Conservation (phyloP, 2,113 vertebrate species). For the Hippopotamus amphibius region DNA sequence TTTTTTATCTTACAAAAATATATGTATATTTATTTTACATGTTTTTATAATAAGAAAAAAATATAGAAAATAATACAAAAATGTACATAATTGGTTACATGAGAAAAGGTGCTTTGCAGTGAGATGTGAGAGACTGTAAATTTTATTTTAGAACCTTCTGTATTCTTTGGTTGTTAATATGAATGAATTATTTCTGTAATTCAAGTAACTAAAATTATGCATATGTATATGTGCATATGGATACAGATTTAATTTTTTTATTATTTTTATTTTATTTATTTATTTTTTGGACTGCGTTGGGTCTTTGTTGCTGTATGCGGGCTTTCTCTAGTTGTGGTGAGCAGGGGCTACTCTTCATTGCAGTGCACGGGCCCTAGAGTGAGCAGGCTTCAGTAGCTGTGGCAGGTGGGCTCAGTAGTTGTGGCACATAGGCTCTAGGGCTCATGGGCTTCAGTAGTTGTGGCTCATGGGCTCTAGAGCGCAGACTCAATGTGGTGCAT, state of each 20-base stretch:
- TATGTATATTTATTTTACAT: neutral
- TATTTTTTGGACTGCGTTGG: too few relatives aligned
- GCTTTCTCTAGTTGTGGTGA: too few relatives aligned
- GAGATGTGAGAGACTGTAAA: neutral
- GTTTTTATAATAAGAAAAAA: neutral
- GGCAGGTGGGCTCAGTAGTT: too few relatives aligned
- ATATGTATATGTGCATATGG: neutral
- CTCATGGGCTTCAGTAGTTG: too few relatives aligned
- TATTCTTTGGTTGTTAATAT: constrained; percentile 1
- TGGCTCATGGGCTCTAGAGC: too few relatives aligned
- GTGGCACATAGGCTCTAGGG: too few relatives aligned
- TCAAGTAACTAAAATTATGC: neutral
- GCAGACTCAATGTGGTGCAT: too few relatives aligned
- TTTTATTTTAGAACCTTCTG: neutral
- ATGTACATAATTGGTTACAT: neutral
- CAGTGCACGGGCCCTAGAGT: too few relatives aligned
- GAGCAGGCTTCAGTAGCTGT: too few relatives aligned
- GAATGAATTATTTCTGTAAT: neutral
- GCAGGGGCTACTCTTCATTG: too few relatives aligned
- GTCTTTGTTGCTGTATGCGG: too few relatives aligned
- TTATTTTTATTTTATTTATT: too few relatives aligned
- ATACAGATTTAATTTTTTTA: neutral
- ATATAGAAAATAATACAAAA: neutral
- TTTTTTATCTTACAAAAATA: neutral
- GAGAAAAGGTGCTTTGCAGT: neutral